Conservation (phyloP, 2,797 vertebrate species). For the Microctenopoma lineatum region DNA sequence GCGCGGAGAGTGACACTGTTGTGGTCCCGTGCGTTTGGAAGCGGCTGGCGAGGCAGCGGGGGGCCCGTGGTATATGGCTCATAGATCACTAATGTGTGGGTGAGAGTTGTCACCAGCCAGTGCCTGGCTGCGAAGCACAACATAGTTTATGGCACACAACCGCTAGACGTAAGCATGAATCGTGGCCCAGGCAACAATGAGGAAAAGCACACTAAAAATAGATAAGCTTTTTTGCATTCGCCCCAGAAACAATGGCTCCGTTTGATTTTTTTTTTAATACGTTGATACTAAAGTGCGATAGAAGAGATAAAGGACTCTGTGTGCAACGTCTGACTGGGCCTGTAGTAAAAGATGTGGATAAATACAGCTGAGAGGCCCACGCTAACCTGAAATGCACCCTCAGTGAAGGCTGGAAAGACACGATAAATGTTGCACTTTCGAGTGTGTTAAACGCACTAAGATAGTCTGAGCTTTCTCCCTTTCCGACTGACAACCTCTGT, state of each 20-base stretch:
- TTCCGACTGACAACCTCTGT: conserved; percentile 74
- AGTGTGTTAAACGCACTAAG: conserved; percentile 66
- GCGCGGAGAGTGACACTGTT: conserved; percentile 42
- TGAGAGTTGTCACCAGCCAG: conserved; percentile 75
- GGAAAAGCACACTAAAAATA: conserved; percentile 77
- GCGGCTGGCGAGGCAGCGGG: conserved; percentile 56
- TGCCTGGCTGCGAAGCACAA: conserved; percentile 65
- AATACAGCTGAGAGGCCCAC: conserved; percentile 39
- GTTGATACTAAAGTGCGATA: conserved; percentile 30
- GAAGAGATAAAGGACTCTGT: conserved; percentile 35
- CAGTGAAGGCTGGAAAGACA: conserved; percentile 52
- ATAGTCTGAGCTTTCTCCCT: conserved; percentile 61
- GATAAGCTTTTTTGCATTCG: conserved; percentile 63
- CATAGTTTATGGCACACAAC: conserved; percentile 72
- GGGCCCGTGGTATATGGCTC: conserved; percentile 60
- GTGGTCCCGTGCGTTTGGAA: conserved; percentile 51
- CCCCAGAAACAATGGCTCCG: conserved; percentile 74
- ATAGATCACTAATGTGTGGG: conserved; percentile 78
- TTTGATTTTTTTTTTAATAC: conserved; percentile 58
- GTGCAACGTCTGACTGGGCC: conserved; percentile 36
- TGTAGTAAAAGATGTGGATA: conserved; percentile 48
- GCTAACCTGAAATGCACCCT: conserved; percentile 60
- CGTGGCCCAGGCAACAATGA: conserved; percentile 75
- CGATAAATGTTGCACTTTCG: conserved; percentile 68
- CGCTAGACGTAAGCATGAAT: conserved; percentile 63